Evolutionary conservation across 2,888 invertebrate species (phyloP), one percentile per base, ranked within the genome.

Genomic region (Platynereis dumerilii): DNA sequence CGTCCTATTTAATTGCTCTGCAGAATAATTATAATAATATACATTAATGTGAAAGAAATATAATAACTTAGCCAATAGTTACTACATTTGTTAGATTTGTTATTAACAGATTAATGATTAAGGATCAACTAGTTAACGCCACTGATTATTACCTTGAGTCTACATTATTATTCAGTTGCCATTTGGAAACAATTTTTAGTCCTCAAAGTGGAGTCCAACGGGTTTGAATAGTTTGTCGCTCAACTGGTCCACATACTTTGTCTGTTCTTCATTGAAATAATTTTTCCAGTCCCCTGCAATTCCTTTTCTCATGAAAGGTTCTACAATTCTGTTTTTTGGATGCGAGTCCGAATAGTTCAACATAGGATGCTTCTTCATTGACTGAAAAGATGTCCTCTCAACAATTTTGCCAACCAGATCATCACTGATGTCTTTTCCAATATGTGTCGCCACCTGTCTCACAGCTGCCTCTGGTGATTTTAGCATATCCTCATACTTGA

Each of bases 401-500:
- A 29, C 34, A 52, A 60, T 60, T 3, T 44, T 26, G 1, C 1
- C 10, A 1, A 60, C 1, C 22, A 45, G 48, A 15, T 48, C 53
- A 1, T 48, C 48, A 22, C 17, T 29, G 1, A 60, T 2, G 2
- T 60, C 53, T 12, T 12, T 27, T 22, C 48, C 60, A 1, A 60
- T 45, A 29, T 48, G 52, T 29, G 45, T 29, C n/a, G 60, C 60
- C n/a, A 60, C 2, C 24, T 22, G 28, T 53, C 22, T 28, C 1
- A 60, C 27, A 15, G 29, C 52, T 1, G 22, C 39, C 22, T 27
- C 2, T 2, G 52, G 7, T 12, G 45, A 45, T 28, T 60, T 52
- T 20, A 28, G 28, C 5, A 60, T 24, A 22, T 60, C 60, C 22
- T 60, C 60, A 60, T 60, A 60, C 27, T 60, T 60, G 1, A 60